Evolutionary conservation across 2,888 invertebrate genomes (phyloP).

Genomic region (Heliconius erato): DNA sequence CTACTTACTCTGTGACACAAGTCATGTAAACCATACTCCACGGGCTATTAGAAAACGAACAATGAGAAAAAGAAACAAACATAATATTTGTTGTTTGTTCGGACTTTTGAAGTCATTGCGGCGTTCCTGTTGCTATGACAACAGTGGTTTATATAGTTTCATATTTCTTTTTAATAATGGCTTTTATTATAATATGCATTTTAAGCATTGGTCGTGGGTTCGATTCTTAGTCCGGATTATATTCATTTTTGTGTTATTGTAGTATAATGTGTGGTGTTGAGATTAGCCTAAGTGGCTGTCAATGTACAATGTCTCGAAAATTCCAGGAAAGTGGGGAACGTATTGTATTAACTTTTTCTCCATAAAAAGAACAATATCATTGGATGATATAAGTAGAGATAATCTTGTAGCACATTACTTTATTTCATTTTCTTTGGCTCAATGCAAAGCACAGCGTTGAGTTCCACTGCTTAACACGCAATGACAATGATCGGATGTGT

Average conservation of each 20-base stretch:
- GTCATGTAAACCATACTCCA: conserved; percentile 52
- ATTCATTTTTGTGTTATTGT: no score
- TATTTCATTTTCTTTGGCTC: no score
- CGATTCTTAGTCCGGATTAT: no score
- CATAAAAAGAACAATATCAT: no score
- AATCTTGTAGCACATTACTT: no score
- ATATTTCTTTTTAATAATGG: background rate
- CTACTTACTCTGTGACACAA: background rate
- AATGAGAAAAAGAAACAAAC: conserved; percentile 58
- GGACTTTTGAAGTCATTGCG: conserved; percentile 51
- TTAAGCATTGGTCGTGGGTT: no score
- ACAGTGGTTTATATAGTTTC: conserved; percentile 2
- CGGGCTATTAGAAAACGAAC: conserved; percentile 63
- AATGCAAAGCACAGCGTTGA: background rate
- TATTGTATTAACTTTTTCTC: no score
- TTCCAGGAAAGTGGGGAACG: no score
- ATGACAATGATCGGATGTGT: background rate
- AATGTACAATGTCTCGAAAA: no score
- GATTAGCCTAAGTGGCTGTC: no score
- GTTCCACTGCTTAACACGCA: background rate
- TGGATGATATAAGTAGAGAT: no score
- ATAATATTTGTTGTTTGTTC: conserved; percentile 62
- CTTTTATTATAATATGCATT: background rate
- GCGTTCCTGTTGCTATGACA: conserved; percentile 10
- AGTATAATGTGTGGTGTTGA: no score